Conservation (phyloP, 92 coral and sea anemone genomes). For the Palythoa caribaeorum region DNA sequence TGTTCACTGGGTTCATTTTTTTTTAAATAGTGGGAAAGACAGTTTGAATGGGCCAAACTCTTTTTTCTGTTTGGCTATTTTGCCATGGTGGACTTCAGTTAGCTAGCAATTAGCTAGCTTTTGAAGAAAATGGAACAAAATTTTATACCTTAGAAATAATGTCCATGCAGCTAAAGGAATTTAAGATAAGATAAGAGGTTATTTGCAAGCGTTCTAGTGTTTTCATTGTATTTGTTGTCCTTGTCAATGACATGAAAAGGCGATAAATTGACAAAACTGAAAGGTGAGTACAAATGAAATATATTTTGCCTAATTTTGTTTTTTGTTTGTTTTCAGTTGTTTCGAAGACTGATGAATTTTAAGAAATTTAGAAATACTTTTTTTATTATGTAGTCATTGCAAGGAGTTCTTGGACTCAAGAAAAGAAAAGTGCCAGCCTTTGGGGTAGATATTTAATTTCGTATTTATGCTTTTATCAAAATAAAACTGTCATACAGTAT, state of each 20-base stretch:
- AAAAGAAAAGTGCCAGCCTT: conserved; percentile 14
- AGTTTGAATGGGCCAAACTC: conserved; percentile 1
- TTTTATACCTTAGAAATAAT: neutral
- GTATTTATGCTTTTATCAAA: no score
- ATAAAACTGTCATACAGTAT: no score
- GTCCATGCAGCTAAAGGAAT: no score
- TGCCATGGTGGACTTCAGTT: neutral
- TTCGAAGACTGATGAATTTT: neutral
- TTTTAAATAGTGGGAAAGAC: neutral
- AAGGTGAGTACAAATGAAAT: conserved; percentile 13
- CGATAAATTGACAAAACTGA: neutral
- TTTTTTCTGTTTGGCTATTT: neutral
- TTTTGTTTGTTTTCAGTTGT: conserved; percentile 23
- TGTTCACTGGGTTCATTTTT: neutral
- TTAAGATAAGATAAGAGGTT: neutral
- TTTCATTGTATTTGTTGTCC: neutral
- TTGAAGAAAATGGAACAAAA: neutral
- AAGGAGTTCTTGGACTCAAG: conserved; percentile 21
- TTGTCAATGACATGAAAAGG: conserved; percentile 11
- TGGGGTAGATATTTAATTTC: neutral
- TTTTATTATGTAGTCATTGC: conserved; percentile 22
- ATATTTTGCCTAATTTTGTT: neutral
- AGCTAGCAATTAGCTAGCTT: conserved; percentile 1
- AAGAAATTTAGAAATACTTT: neutral
- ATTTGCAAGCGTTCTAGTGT: conserved; percentile 4